Evolutionary conservation across 2,113 vertebrate genomes (phyloP), one percentile per base, ranked within the genome.

Genomic region (Arothron firmamentum): DNA sequence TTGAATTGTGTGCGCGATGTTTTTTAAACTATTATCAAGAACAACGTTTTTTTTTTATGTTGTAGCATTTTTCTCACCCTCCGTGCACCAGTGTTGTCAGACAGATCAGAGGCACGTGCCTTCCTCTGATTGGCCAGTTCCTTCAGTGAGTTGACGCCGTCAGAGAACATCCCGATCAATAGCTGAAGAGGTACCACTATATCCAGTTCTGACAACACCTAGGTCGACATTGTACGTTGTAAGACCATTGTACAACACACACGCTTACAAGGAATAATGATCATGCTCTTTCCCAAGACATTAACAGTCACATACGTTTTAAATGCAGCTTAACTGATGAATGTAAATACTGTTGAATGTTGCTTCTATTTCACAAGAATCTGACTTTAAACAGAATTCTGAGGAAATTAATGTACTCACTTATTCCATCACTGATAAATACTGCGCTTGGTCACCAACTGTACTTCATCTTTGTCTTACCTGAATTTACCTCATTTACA

Each of bases 121-220:
- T 96, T 97, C 80, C 92, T 93, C 89, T 99, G 96, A 91, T 96
- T 97, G 81, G 95, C 94, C 85, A 99, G 89, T 70, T 99, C 97
- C 86, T 98, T 98, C 46, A 99, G 87, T 64, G 97, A 99, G 91
- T 99, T 98, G 74, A 99, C 97, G 52, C 97, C 97, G 88, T 99
- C 97, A 62, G 95, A 99, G 90, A 99, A 99, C 97, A 99, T 99
- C 82, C 94, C 93, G 63, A 98, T 98, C 65, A 99, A 85, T 45
- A 98, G 92, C 72, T 97, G 96, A 70, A 99, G 93, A 58, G 97
- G 97, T 66, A 99, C 95, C 79, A 94, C 94, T 52, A 99, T 99
- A 85, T 99, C 96, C 78, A 99, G 88, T 83, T 99, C 93, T 25
- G 96, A 99, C 81, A 99, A 85, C 6, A 99, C 96, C 97, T 99